Evolutionary conservation across 2,888 invertebrate genomes (phyloP).

Genomic region (Neoaliturus tenellus): DNA sequence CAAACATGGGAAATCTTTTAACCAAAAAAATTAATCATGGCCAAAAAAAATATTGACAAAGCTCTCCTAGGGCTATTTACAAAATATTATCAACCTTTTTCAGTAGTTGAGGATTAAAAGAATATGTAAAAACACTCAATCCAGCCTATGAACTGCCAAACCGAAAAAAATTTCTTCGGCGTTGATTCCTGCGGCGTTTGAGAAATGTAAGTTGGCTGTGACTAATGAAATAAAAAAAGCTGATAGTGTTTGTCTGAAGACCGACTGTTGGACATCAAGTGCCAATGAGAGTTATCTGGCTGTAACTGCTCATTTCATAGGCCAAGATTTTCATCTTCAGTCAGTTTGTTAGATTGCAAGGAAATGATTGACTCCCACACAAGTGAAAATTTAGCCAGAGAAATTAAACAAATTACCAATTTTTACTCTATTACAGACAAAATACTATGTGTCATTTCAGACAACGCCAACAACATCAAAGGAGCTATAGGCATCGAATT

Average conservation of each 20-base stretch:
- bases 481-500: constrained; percentile 20
- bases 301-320: constrained; percentile 42
- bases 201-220: not conserved
- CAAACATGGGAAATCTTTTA: not conserved
- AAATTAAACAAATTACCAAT: constrained; percentile 22
- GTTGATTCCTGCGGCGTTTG: constrained; percentile 39
- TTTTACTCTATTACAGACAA: not conserved
- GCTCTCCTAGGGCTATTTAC: constrained; percentile 21
- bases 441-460: not conserved
- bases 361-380: constrained; percentile 24
- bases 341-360: constrained; percentile 18
- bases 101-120: constrained; percentile 49
- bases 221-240: not conserved
- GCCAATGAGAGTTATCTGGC: constrained; percentile 43
- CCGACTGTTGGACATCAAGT: constrained; percentile 44
- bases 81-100: constrained; percentile 52
- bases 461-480: constrained; percentile 44
- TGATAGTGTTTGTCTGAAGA: constrained; percentile 24
- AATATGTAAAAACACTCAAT: not conserved
- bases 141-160: constrained; percentile 19
- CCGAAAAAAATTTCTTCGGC: constrained; percentile 4
- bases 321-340: constrained; percentile 9
- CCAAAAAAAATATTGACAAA: constrained; percentile 48
- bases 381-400: constrained; percentile 8
- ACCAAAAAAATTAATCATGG: not conserved